Percentiles rank a stretch among this genome's conserved stretches.
phyloP scores from a whole-genome alignment of 2,797 vertebrate species.

The Coregonus suidteri region DNA sequence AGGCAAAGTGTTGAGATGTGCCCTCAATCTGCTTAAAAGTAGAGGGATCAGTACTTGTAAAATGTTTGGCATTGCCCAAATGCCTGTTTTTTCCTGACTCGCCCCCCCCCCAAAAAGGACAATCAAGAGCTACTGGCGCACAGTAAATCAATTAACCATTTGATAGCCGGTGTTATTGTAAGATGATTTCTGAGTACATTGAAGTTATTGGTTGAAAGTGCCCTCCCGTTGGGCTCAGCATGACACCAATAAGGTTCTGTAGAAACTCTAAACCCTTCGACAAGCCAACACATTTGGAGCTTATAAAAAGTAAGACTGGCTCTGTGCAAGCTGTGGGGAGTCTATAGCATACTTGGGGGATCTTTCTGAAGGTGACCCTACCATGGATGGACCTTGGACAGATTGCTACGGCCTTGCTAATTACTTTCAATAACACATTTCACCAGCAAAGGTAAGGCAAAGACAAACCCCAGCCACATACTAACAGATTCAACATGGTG shows the following conservation, averaged over 20 bases:
- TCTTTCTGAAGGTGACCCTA: slow-evolving; percentile 55
- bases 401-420: no score
- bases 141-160: slow-evolving; percentile 34
- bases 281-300: slow-evolving; percentile 20
- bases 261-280: no score
- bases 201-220: background rate
- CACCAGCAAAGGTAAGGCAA: no score
- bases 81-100: slow-evolving; percentile 53
- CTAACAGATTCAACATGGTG: no score
- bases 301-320: slow-evolving; percentile 22
- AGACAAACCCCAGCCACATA: no score
- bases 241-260: background rate
- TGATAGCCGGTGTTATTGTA: slow-evolving; percentile 15
- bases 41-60: slow-evolving; percentile 63
- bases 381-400: no score
- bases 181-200: background rate
- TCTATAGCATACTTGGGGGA: slow-evolving; percentile 36
- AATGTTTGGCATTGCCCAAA: slow-evolving; percentile 57
- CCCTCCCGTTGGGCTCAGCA: background rate
- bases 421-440: no score
- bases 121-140: slow-evolving; percentile 53
- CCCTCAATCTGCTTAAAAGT: slow-evolving; percentile 61
- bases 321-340: slow-evolving; percentile 41
- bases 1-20: slow-evolving; percentile 57
- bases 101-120: slow-evolving; percentile 36